Evolutionary conservation across 2,888 invertebrate genomes (phyloP).

Genomic region (Alcis repandata): DNA sequence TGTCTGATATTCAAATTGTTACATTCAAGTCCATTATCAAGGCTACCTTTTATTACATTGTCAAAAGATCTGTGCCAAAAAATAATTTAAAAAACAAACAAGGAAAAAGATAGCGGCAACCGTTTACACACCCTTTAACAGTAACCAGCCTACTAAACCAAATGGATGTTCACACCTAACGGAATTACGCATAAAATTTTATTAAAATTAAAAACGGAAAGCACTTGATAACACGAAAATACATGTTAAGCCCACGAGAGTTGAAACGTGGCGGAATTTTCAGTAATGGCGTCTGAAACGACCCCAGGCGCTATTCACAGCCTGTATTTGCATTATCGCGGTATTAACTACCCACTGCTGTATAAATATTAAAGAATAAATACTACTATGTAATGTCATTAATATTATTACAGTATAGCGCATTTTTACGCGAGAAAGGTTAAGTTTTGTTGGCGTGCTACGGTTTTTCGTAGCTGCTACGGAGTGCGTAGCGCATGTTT

Average conservation of each 20-base stretch:
- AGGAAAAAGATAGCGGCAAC: conserved; percentile 12
- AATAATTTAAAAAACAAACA: not conserved
- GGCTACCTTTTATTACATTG: too few relatives aligned
- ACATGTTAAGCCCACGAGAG: conserved; percentile 69
- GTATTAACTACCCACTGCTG: conserved; percentile 64
- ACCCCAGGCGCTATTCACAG: conserved; percentile 63
- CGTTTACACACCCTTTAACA: conserved; percentile 40
- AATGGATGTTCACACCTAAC: conserved; percentile 48
- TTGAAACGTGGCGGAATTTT: conserved; percentile 73
- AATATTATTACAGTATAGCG: conserved; percentile 22
- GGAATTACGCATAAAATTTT: conserved; percentile 58
- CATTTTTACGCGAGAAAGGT: conserved; percentile 27
- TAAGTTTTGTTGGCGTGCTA: conserved; percentile 39
- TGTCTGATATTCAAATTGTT: too few relatives aligned
- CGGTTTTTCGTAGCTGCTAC: conserved; percentile 41
- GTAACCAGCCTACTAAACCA: conserved; percentile 41
- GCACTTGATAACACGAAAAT: conserved; percentile 67
- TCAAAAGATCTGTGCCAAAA: too few relatives aligned
- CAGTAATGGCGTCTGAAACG: conserved; percentile 70
- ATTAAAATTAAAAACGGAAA: conserved; percentile 67
- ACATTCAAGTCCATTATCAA: too few relatives aligned
- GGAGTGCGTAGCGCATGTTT: conserved; percentile 34
- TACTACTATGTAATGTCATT: conserved; percentile 17
- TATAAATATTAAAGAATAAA: conserved; percentile 41
- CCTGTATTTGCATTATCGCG: conserved; percentile 77